Conservation (phyloP, 2,888 invertebrate species). For the Metallyticus violacea region DNA sequence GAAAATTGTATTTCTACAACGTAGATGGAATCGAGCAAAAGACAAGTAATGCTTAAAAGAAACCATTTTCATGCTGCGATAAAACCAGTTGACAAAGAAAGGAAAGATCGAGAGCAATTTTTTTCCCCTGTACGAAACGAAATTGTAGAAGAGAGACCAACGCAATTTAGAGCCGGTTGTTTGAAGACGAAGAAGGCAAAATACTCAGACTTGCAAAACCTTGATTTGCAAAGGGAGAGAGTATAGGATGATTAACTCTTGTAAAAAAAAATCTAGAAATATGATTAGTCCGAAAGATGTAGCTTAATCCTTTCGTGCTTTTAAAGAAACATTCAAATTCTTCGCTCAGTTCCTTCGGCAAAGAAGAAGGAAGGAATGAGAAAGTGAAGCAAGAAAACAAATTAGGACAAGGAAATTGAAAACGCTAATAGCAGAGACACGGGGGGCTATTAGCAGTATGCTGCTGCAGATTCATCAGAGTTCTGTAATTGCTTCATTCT, state of each 20-base stretch:
- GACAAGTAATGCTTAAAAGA: neutral
- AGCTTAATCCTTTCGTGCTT: neutral
- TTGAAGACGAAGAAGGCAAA: neutral
- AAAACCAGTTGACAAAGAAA: neutral
- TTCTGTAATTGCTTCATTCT: neutral
- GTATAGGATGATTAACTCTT: neutral
- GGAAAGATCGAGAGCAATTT: no score
- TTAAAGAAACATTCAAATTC: neutral
- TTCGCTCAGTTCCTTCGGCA: neutral
- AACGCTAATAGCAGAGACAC: neutral
- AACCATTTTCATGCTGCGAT: neutral
- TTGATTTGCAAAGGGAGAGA: neutral
- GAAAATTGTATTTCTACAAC: neutral
- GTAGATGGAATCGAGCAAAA: neutral
- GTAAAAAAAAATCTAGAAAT: neutral
- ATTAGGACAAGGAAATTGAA: constrained; percentile 3
- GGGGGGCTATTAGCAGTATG: neutral
- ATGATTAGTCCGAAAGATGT: neutral
- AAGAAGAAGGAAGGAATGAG: neutral
- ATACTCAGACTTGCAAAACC: no score
- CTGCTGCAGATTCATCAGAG: neutral
- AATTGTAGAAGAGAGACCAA: neutral
- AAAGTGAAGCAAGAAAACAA: neutral
- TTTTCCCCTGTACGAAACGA: neutral
- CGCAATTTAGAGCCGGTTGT: neutral